These are phyloP conservation scores for Noctua janthina DNA, from an alignment of 2,888 invertebrate species.

Conservation along the genomic window DNA sequence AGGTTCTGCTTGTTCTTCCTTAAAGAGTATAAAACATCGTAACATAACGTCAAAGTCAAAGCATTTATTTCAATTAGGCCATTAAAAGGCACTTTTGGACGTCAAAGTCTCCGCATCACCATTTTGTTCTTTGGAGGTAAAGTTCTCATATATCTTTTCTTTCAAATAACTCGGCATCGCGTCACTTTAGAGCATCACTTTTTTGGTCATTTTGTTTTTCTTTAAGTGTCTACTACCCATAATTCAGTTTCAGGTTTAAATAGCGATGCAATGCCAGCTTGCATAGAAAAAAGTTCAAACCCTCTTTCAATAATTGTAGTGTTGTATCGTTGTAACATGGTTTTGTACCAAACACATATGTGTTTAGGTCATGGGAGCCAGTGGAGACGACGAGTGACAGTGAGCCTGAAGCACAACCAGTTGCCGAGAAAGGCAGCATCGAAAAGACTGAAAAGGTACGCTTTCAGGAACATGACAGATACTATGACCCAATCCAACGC, in stretches of 20 bases:
- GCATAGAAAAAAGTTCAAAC: neutral
- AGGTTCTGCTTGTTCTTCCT: neutral
- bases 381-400: slow-evolving; percentile 86
- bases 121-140: neutral
- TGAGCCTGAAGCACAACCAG: slow-evolving; percentile 83
- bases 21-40: neutral
- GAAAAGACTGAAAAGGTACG: slow-evolving; percentile 89
- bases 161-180: neutral
- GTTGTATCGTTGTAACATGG: neutral
- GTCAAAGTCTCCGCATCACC: neutral
- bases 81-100: neutral
- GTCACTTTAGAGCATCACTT: neutral
- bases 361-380: slow-evolving; percentile 85
- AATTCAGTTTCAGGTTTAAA: neutral
- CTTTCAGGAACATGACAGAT: neutral
- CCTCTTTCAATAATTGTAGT: neutral
- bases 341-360: neutral
- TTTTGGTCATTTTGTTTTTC: neutral
- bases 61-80: neutral
- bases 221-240: neutral
- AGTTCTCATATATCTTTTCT: neutral
- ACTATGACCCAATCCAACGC: neutral
- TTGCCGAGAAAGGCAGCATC: slow-evolving; percentile 87
- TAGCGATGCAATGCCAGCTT: neutral
- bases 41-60: neutral